Conservation (phyloP, 2,888 invertebrate species). For the Lithophane ornitopus region DNA sequence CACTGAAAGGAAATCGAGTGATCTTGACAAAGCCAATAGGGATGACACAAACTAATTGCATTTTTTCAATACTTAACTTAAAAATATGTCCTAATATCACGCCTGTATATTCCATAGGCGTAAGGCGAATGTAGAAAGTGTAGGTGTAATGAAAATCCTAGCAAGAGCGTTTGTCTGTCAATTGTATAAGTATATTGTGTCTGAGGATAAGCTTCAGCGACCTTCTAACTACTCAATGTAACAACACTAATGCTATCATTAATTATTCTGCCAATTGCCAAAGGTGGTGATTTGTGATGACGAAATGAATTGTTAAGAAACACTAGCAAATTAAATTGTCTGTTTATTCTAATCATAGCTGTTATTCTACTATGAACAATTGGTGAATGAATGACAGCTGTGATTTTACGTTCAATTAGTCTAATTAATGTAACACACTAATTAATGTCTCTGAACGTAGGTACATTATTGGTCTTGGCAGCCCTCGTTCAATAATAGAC, state of each 20-base stretch:
- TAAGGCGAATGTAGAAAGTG: not conserved
- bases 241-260: not conserved
- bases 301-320: not conserved
- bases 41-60: not conserved
- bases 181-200: not conserved
- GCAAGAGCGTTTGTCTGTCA: not conserved
- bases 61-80: not conserved
- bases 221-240: not conserved
- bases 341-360: no score
- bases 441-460: not conserved
- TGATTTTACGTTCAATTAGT: not conserved
- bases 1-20: constrained; percentile 9
- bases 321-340: not conserved
- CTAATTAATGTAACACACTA: no score
- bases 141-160: not conserved
- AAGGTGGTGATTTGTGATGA: not conserved
- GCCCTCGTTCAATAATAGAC: not conserved
- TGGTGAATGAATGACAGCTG: no score
- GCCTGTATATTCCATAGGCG: not conserved
- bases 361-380: not conserved
- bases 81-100: not conserved
- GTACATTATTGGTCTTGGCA: not conserved
- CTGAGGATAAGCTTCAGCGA: not conserved
- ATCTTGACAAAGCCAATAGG: not conserved
- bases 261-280: not conserved